Conservation (phyloP, 2,888 invertebrate species). For the Volucella inanis region DNA sequence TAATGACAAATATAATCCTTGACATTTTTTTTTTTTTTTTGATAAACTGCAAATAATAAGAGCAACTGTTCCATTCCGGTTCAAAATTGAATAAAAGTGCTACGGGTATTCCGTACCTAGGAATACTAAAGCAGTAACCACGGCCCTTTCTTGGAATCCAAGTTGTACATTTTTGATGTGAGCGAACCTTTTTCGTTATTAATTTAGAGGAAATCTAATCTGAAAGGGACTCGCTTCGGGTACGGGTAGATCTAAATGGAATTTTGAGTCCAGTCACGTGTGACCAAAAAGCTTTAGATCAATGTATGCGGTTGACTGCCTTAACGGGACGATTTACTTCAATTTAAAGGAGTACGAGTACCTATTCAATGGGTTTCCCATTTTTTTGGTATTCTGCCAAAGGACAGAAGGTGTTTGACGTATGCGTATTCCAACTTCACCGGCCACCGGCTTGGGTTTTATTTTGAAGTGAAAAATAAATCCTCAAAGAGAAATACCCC, state of each 20-base stretch:
- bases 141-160: background rate
- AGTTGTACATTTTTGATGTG: background rate
- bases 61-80: slow-evolving; percentile 1
- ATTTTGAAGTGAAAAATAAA: too few relatives aligned
- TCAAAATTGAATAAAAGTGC: slow-evolving; percentile 15
- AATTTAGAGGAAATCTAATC: slow-evolving; percentile 14
- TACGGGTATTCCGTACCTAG: too few relatives aligned
- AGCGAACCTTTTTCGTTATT: background rate
- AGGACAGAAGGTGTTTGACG: too few relatives aligned
- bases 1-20: background rate
- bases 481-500: too few relatives aligned
- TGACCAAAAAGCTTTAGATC: slow-evolving; percentile 13
- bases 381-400: too few relatives aligned
- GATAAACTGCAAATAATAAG: background rate
- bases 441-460: too few relatives aligned
- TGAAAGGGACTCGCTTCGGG: background rate
- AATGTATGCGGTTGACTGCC: slow-evolving; percentile 20
- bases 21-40: too few relatives aligned
- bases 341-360: slow-evolving; percentile 15
- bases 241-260: background rate
- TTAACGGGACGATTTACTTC: slow-evolving; percentile 8
- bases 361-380: background rate
- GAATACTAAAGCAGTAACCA: background rate
- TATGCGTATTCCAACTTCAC: too few relatives aligned
- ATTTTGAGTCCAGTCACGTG: slow-evolving; percentile 21